phyloP scores from a whole-genome alignment of 2,113 vertebrate species.

The Tretioscincus oriximinensis region DNA sequence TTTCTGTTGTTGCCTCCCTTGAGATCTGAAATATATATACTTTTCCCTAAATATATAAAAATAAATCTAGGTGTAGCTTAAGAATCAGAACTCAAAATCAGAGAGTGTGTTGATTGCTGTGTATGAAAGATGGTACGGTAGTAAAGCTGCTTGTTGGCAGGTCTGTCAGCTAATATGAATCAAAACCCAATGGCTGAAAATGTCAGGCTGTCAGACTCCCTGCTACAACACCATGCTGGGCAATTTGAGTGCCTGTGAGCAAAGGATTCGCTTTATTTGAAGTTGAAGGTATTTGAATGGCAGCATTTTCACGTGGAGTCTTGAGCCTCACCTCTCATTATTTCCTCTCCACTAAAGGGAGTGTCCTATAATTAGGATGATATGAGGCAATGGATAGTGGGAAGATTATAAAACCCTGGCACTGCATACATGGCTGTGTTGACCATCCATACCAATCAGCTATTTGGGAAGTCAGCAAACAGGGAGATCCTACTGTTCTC shows the following conservation, averaged over 20 bases:
- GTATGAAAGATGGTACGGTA: neutral
- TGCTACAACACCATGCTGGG: neutral
- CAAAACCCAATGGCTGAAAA: neutral
- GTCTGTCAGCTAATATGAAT: slow-evolving; percentile 10
- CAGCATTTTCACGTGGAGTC: slow-evolving; percentile 10
- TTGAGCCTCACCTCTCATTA: neutral
- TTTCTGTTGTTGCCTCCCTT: too few relatives aligned
- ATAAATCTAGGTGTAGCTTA: too few relatives aligned
- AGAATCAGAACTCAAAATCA: neutral
- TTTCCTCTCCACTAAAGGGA: neutral
- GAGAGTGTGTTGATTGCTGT: slow-evolving; percentile 20
- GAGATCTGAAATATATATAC: too few relatives aligned
- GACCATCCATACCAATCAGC: slow-evolving; percentile 32
- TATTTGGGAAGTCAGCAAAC: slow-evolving; percentile 56
- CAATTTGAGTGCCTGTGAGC: slow-evolving; percentile 5
- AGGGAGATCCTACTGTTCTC: slow-evolving; percentile 44
- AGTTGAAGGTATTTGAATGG: neutral
- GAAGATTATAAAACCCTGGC: slow-evolving; percentile 25
- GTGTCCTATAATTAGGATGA: slow-evolving; percentile 35
- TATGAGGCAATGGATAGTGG: slow-evolving; percentile 21
- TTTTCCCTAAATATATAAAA: too few relatives aligned
- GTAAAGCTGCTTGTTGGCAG: neutral
- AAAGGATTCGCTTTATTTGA: slow-evolving; percentile 19
- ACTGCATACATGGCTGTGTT: slow-evolving; percentile 21
- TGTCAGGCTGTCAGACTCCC: slow-evolving; percentile 19